Conservation (phyloP, 1,140 invertebrate species). For the Drosophila ironensis region DNA sequence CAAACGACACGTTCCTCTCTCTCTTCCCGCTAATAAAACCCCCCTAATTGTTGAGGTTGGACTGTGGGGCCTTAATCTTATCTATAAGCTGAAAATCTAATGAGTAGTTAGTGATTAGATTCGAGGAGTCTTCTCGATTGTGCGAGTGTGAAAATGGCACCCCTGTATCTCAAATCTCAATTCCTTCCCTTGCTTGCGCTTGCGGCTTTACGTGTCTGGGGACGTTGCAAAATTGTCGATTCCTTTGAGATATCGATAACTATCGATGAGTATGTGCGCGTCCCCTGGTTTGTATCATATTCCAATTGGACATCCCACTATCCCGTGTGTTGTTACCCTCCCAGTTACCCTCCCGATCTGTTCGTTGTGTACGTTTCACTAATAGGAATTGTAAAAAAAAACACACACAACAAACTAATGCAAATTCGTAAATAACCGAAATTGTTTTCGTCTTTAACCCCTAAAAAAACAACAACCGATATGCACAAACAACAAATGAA, state of each 20-base stretch:
- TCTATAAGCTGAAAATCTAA: constrained; percentile 12
- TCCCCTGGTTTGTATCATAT: neutral
- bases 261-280: neutral
- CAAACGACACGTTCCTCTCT: neutral
- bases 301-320: neutral
- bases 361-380: constrained; percentile 30
- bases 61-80: constrained; percentile 31
- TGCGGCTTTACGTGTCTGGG: neutral
- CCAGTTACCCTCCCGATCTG: neutral
- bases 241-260: neutral
- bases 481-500: constrained; percentile 16
- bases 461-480: constrained; percentile 37
- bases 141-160: neutral
- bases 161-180: neutral
- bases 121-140: neutral
- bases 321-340: neutral
- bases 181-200: no score
- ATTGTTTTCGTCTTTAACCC: constrained; percentile 64
- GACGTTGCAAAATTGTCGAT: neutral
- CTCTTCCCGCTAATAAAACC: neutral
- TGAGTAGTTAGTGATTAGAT: constrained; percentile 31
- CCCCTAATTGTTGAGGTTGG: constrained; percentile 36
- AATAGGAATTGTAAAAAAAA: constrained; percentile 6
- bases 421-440: constrained; percentile 36
- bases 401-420: constrained; percentile 17